Base-by-base conservation (phyloP, 2,113 vertebrate species). In the Ceratotherium simum region DNA sequence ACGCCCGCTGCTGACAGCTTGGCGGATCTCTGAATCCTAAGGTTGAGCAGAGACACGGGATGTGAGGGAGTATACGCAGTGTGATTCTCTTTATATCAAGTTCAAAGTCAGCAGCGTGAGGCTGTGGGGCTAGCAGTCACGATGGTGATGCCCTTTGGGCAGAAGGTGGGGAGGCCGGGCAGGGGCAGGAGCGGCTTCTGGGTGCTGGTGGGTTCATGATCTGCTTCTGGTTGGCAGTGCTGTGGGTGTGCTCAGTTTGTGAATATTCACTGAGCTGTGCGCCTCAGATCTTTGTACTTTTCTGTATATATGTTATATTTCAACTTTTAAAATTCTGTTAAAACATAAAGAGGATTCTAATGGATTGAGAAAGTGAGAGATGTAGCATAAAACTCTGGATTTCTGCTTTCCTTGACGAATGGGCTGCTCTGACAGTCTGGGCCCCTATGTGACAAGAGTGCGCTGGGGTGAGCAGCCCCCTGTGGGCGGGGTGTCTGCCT, bases 331-430 rank as follows among this genome's bases (percentile, higher is more conserved):
- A 36, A 64, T 87, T 56, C 23, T 39, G 2, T 39, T 56, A 36
- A 64, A 56, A 54, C 78, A 10, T 5, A 23, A 65, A 70, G 56
- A 25, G 23, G 46, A 39, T 51, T 58, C 31, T 80, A 13, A 31
- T 5, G 8, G 1, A 16, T 6, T 72, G 81, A 13, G 48, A 67
- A 48, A 67, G n/a, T 7, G 39, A 27, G 31, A 46, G 48, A 10
- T 2, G 2, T 6, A 12, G 17, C 10, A 0, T 27, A 14, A 10
- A 31, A 20, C 16, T 10, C 23, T 9, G 17, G 54, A 31, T 56
- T 78, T 58, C 72, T n/a, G 33, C 21, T 85, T 73, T 36, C 39
- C n/a, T 73, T 29, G 31, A 5, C 27, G 4, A 29, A 10, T 12
- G 21, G 70, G 31, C 48, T 2, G 0, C 18, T 54, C 12, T 21